Conservation (phyloP, 2,113 vertebrate species). For the Ammodytes marinus region DNA sequence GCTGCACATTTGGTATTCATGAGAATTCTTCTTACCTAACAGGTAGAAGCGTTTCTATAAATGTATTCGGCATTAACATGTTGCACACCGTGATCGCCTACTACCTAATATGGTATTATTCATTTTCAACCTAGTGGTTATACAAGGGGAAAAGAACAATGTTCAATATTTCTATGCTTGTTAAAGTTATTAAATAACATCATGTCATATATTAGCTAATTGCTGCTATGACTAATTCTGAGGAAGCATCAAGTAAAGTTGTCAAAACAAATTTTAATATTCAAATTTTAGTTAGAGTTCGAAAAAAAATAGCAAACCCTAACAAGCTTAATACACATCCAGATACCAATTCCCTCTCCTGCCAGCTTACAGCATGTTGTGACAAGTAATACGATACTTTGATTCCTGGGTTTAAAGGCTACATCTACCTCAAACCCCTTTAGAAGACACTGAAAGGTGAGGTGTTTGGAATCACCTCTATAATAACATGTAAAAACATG, state of each 20-base stretch:
- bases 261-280: constrained; percentile 59
- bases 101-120: constrained; percentile 10
- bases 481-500: constrained; percentile 11
- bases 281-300: constrained; percentile 35
- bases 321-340: constrained; percentile 23
- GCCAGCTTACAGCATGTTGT: constrained; percentile 18
- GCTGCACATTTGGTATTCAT: constrained; percentile 61
- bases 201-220: constrained; percentile 40
- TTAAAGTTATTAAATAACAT: constrained; percentile 14
- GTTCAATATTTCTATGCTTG: constrained; percentile 11
- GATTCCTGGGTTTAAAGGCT: constrained; percentile 12
- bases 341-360: constrained; percentile 2
- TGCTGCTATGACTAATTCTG: constrained; percentile 44
- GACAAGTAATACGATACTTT: constrained; percentile 26
- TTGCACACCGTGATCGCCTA: constrained; percentile 1
- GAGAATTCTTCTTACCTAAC: constrained; percentile 45
- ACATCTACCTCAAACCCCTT: constrained; percentile 15
- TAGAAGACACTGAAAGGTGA: constrained; percentile 18
- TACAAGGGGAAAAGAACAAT: constrained; percentile 18
- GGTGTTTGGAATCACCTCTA: background rate
- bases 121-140: constrained; percentile 21
- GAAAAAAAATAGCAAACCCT: constrained; percentile 33
- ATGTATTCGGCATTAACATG: constrained; percentile 57
- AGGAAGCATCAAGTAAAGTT: constrained; percentile 31
- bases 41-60: constrained; percentile 44